Conservation (phyloP, 2,113 vertebrate genomes). For the Telmatochromis bifrenatus region DNA sequence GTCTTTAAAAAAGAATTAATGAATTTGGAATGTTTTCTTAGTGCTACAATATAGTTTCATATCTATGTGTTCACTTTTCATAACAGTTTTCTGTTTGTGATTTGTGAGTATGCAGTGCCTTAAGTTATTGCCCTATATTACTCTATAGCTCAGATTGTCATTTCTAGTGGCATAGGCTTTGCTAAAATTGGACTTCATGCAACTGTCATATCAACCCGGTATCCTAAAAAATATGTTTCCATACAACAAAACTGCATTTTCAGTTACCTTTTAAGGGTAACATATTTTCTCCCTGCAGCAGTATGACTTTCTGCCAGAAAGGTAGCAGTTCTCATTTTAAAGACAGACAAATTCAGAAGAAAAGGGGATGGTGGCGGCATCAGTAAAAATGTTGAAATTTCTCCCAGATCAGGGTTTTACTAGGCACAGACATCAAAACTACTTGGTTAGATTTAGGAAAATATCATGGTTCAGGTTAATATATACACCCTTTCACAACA, state of each 20-base stretch:
- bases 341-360: neutral
- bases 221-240: neutral
- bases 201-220: neutral
- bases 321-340: neutral
- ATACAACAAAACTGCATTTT: neutral
- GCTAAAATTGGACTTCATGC: neutral
- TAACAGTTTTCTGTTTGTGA: neutral
- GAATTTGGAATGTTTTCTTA: neutral
- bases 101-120: neutral
- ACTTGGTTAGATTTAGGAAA: neutral
- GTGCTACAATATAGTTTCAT: neutral
- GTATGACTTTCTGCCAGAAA: neutral
- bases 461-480: neutral
- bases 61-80: neutral
- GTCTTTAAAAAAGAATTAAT: neutral
- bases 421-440: neutral
- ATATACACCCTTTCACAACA: neutral
- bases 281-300: neutral
- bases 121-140: neutral
- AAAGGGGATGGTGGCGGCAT: neutral
- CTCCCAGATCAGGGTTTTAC: fast-evolving
- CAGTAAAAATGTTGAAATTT: fast-evolving
- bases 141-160: neutral
- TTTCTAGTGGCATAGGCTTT: neutral
- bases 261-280: neutral